These are phyloP conservation scores for Caretta caretta DNA, from an alignment of 2,113 vertebrate genomes.

Conservation along the genomic window DNA sequence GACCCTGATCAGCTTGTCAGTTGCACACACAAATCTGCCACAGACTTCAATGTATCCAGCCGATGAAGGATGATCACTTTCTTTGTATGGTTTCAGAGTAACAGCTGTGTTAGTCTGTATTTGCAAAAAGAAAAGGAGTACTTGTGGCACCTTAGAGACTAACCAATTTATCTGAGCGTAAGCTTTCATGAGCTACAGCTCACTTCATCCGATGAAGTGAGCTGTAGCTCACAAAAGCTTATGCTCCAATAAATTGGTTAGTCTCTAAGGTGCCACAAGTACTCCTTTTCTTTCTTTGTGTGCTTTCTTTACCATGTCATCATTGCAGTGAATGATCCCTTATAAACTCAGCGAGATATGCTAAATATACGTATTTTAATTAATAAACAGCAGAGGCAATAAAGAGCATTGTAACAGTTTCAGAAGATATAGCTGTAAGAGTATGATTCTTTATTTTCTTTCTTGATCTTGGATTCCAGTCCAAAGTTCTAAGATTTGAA, in stretches of 20 bases:
- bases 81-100: background rate
- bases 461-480: background rate
- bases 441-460: background rate
- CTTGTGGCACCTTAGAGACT: too few relatives aligned
- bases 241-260: too few relatives aligned
- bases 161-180: too few relatives aligned
- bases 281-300: too few relatives aligned
- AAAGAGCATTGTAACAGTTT: background rate
- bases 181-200: too few relatives aligned
- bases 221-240: too few relatives aligned
- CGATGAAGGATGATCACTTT: background rate
- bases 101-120: too few relatives aligned
- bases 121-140: too few relatives aligned
- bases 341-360: background rate
- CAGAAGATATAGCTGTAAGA: background rate
- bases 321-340: background rate
- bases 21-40: background rate
- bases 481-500: background rate
- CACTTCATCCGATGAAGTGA: too few relatives aligned
- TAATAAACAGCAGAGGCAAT: background rate
- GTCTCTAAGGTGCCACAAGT: too few relatives aligned
- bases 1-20: rapidly evolving
- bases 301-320: background rate
- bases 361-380: background rate
- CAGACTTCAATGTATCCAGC: rapidly evolving